Percentiles rank a stretch among this genome's conserved stretches.
These are phyloP conservation scores for Oxyteleia sp. DNA, from an alignment of 2,888 invertebrate genomes.

Conservation along the genomic window DNA sequence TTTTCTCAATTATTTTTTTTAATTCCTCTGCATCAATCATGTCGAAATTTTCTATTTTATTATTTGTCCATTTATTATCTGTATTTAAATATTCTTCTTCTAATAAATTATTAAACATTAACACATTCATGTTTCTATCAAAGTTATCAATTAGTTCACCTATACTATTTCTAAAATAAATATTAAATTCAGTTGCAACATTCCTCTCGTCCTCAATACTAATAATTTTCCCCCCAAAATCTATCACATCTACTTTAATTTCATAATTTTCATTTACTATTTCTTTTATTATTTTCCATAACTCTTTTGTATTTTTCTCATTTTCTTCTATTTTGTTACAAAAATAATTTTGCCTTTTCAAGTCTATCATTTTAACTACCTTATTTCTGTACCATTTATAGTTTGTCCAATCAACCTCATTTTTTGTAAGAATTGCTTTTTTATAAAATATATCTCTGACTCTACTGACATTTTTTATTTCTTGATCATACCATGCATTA, in stretches of 20 bases:
- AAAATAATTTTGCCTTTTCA: not conserved
- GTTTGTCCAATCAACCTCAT: not conserved
- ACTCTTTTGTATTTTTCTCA: not conserved
- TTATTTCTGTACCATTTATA: not conserved
- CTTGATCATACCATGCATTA: conserved; percentile 9
- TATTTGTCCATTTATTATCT: too few species aligned
- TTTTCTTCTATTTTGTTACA: conserved; percentile 7
- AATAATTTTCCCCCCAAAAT: not conserved
- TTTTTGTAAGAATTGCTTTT: conserved; percentile 1
- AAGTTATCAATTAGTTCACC: too few species aligned
- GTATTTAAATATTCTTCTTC: too few species aligned
- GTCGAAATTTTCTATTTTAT: too few species aligned
- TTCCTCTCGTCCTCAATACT: not conserved
- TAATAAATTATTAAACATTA: too few species aligned
- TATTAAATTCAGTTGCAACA: not conserved
- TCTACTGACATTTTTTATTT: conserved; percentile 2
- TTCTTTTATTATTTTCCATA: conserved; percentile 5
- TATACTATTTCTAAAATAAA: too few species aligned
- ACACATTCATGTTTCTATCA: too few species aligned
- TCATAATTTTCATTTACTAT: conserved; percentile 10
- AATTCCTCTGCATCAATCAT: too few species aligned
- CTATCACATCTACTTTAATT: not conserved
- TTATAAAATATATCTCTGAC: conserved; percentile 1
- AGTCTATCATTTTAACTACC: not conserved
- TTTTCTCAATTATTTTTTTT: too few species aligned